Base-by-base conservation (phyloP, 2,888 invertebrate species). In the Chouioia cunea region DNA sequence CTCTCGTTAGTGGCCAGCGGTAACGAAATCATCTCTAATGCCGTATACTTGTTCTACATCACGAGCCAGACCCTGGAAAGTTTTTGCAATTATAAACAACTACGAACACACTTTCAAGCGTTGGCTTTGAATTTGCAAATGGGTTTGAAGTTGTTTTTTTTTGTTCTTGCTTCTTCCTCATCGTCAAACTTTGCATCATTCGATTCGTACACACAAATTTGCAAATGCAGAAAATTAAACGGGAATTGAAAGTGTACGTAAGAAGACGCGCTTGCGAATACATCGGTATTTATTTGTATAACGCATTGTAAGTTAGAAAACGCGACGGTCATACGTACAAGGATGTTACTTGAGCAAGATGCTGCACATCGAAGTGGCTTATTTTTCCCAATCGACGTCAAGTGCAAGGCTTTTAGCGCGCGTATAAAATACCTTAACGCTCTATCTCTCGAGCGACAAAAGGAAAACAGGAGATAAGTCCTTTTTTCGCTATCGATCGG, bases 401-500 rank as follows among this genome's bases (percentile, higher is more conserved):
- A 36, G 20, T 68, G 53, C 16, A 78, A 44, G 2, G 70, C 66
- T 58, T 66, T 74, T 46, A 78, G 57, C 20, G 76, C 76, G 4
- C 65, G 54, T 10, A 77, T 56, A 48, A 78, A 79, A 36, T 74
- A 64, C 59, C 50, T 48, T 48, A 77, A 62, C 0, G 77, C 77
- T 27, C 56, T 20, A 59, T 73, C 47, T 56, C 75, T 72, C 12
- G 63, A 71, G 6, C 74, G 71, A 64, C 72, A 72, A 44, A 78
- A 70, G 6, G 78, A 70, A 46, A 78, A 76, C 4, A 78, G 57
- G 48, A 77, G 70, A 20, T 77, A 70, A 10, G 74, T 65, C 43
- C 59, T 73, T 48, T 74, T 74, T 14, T 74, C 64, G n/a, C 58
- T 63, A 68, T 77, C 74, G 23, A 77, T 67, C 20, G 79, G 79